Conservation (phyloP, 2,888 invertebrate species). For the Tyria jacobaeae region DNA sequence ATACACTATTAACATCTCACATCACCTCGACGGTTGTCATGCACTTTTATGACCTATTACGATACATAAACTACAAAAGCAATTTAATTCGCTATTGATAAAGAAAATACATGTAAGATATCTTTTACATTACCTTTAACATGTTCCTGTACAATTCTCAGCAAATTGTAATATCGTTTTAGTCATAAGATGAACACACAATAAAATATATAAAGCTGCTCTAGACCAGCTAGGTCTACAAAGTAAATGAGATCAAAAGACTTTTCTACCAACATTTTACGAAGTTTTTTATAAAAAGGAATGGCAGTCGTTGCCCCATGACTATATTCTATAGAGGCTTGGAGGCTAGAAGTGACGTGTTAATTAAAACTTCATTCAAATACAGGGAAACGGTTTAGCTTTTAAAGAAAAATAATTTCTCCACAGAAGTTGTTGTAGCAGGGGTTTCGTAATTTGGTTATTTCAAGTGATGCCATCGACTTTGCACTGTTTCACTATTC, state of each 20-base stretch:
- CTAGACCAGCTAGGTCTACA: not conserved
- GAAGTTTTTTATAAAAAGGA: not conserved
- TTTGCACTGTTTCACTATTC: too few species aligned
- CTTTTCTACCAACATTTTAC: not conserved
- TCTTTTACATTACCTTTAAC: too few species aligned
- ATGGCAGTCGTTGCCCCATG: not conserved
- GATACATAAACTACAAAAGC: too few species aligned
- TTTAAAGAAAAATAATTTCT: not conserved
- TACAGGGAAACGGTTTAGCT: slow-evolving; percentile 28
- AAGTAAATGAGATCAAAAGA: not conserved
- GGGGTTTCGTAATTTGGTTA: not conserved
- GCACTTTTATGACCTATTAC: too few species aligned
- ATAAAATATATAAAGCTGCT: not conserved
- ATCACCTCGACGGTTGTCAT: too few species aligned
- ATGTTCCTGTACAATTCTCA: too few species aligned
- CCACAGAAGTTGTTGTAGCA: not conserved
- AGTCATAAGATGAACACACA: not conserved
- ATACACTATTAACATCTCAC: too few species aligned
- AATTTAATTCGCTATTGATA: too few species aligned
- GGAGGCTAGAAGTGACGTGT: slow-evolving; percentile 34
- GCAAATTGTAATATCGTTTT: too few species aligned
- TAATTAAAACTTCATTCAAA: slow-evolving; percentile 44
- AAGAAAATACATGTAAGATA: too few species aligned
- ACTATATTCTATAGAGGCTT: slow-evolving; percentile 15
- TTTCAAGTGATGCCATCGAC: not conserved